Conservation (phyloP, 1,140 invertebrate genomes). For the Drosophila parvula region DNA sequence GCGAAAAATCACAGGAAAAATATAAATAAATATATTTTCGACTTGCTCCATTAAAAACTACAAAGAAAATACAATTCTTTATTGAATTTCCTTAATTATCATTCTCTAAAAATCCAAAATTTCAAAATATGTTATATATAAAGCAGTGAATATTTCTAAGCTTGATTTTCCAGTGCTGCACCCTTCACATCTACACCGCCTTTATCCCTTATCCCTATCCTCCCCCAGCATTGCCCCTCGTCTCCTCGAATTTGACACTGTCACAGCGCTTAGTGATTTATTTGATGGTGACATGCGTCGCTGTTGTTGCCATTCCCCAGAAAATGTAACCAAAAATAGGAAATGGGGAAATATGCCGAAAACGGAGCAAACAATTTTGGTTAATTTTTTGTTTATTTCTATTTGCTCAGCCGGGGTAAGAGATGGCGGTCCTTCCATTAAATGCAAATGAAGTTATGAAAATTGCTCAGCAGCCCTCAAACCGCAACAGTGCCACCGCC, state of each 20-base stretch:
- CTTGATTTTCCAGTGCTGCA: slow-evolving; percentile 11
- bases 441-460: slow-evolving; percentile 80
- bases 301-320: slow-evolving; percentile 34
- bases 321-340: slow-evolving; percentile 18
- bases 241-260: slow-evolving; percentile 75
- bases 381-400: slow-evolving; percentile 52
- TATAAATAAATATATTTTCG: no score
- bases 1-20: neutral
- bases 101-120: no score
- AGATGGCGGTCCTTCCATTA: slow-evolving; percentile 22
- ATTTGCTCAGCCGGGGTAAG: slow-evolving; percentile 18
- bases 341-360: slow-evolving; percentile 22
- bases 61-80: no score
- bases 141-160: no score
- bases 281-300: slow-evolving; percentile 78
- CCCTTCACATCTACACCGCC: slow-evolving; percentile 18
- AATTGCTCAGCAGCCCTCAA: slow-evolving; percentile 60
- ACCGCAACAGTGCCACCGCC: slow-evolving; percentile 56
- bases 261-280: slow-evolving; percentile 81
- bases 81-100: no score
- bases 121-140: no score
- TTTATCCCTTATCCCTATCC: slow-evolving; percentile 4
- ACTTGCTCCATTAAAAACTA: no score
- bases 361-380: slow-evolving; percentile 38
- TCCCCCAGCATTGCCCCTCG: slow-evolving; percentile 12